A percentile compares a stretch with the other conserved stretches of the same genome.
These are phyloP conservation scores for Cinara cedri DNA, from an alignment of 2,888 invertebrate species.

Conservation along the genomic window DNA sequence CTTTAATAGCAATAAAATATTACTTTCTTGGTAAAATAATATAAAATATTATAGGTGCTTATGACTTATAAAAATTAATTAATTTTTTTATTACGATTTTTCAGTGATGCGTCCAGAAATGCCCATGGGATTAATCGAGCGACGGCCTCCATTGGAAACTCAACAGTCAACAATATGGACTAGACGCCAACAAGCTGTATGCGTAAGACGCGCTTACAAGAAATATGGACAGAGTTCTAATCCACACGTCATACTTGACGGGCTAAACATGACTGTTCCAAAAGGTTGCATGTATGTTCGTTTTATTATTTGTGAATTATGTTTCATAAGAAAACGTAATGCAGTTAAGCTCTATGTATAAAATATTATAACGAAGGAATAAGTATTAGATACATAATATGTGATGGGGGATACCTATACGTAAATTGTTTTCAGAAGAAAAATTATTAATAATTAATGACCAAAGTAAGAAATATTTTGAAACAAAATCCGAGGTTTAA, in stretches of 20 bases:
- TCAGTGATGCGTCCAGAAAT: slow-evolving; percentile 52
- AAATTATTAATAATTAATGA: too few relatives aligned
- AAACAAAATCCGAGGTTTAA: too few relatives aligned
- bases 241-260: slow-evolving; percentile 82
- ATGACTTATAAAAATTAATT: neutral
- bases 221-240: slow-evolving; percentile 80
- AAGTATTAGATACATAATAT: too few relatives aligned
- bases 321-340: too few relatives aligned
- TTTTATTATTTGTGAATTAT: neutral
- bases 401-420: too few relatives aligned
- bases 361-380: too few relatives aligned
- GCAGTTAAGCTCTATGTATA: neutral
- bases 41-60: neutral
- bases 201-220: slow-evolving; percentile 82
- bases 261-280: slow-evolving; percentile 89
- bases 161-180: slow-evolving; percentile 76
- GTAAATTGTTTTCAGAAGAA: too few relatives aligned
- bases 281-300: slow-evolving; percentile 69
- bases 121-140: slow-evolving; percentile 54
- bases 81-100: neutral
- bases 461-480: too few relatives aligned
- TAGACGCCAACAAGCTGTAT: slow-evolving; percentile 80
- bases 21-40: too few relatives aligned
- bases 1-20: too few relatives aligned
- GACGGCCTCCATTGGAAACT: slow-evolving; percentile 59